Evolutionary conservation across 2,888 invertebrate genomes (phyloP), one percentile per base, ranked within the genome.

Genomic region (Drosophila mettleri): DNA sequence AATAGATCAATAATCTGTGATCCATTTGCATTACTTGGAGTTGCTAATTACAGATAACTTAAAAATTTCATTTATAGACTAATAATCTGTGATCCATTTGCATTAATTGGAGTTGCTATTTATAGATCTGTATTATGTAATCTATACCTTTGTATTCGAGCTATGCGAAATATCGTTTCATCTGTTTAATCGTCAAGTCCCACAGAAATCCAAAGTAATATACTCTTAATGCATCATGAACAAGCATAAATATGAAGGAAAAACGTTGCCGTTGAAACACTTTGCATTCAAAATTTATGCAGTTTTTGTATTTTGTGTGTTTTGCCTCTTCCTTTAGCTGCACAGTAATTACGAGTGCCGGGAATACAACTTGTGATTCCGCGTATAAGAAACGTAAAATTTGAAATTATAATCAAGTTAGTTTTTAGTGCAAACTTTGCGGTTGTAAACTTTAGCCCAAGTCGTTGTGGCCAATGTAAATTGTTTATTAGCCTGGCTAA

Each of bases 231-330:
- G 16, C 16, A 7, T 16, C 16, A 7, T 27, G 2, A 45, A 27
- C 10, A 12, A 10, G 12, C 45, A 16, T 29, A 0, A n/a, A 41
- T n/a, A 31, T 22, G 24, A 3, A 33, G 20, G n/a, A 36, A 60
- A 55, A 60, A 43, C 41, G 39, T 60, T 20, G 39, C 38, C 16
- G 20, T 41, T 36, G 36, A 27, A 62, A 48, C 49, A 74, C 76
- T 87, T 87, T 84, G 72, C 87, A 84, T 78, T 48, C 46, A 49
- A 39, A 76, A 87, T 87, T 84, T 78, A 81, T 84, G 87, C 81
- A 69, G 46, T 46, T 82, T 82, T 78, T 59, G 24, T 36, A 51
- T 52, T 65, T 62, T 59, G n/a, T 41, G 18, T 48, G 29, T 54
- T 48, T 53, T 64, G n/a, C n/a, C 61, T 58, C 8, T 8, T 41